Percentiles rank a stretch among this genome's conserved stretches.
Conservation (phyloP, 2,797 vertebrate species). For the Ctenosaura bakeri region DNA sequence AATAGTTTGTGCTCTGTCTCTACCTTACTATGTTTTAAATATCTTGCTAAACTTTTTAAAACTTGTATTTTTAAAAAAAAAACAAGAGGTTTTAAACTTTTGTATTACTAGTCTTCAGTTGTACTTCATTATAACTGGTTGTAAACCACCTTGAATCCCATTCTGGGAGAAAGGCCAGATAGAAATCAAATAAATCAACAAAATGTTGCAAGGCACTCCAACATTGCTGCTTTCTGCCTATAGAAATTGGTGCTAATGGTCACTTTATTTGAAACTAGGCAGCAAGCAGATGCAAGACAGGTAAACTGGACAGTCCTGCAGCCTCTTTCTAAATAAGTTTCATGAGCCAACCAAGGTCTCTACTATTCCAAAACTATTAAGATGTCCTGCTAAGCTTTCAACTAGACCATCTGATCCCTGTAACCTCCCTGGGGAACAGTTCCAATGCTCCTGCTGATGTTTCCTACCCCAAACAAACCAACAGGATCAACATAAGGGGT, state of each 20-base stretch:
- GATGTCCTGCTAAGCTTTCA: background rate
- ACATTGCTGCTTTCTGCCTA: background rate
- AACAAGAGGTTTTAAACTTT: background rate
- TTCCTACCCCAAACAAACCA: background rate
- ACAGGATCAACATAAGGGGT: background rate
- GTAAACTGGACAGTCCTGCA: background rate
- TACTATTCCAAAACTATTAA: background rate
- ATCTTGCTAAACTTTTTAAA: background rate
- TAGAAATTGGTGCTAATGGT: background rate
- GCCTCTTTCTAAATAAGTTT: background rate
- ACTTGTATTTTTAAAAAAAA: background rate
- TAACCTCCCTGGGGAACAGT: background rate
- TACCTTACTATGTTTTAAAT: no score
- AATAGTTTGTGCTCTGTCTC: no score
- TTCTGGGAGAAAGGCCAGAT: no score
- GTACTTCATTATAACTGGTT: background rate
- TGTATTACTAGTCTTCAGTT: background rate
- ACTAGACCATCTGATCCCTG: background rate
- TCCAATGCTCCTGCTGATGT: background rate
- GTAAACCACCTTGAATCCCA: no score
- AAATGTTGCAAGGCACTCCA: background rate
- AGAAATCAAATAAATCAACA: background rate
- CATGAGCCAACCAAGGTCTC: background rate
- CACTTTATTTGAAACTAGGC: background rate
- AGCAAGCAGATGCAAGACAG: background rate